A percentile compares a stretch with the other conserved stretches of the same genome.
Conservation (phyloP, 2,113 vertebrate species). For the Sylvilagus bachmani region DNA sequence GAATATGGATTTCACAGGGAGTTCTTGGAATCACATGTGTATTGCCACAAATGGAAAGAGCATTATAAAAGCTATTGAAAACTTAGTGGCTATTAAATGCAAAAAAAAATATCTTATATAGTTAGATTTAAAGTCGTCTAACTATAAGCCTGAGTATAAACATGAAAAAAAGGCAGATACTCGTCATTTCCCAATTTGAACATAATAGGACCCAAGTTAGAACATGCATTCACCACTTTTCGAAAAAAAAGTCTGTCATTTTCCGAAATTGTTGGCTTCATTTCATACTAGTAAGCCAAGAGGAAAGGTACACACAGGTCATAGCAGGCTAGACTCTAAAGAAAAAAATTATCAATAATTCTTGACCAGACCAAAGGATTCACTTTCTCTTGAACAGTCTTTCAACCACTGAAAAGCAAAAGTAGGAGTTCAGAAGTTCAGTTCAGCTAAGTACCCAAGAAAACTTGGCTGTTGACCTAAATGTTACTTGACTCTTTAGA, state of each 20-base stretch:
- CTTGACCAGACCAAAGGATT: not conserved
- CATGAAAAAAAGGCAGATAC: not conserved
- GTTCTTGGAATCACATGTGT: not conserved
- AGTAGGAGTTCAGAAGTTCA: conserved; percentile 72
- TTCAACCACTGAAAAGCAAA: conserved; percentile 61
- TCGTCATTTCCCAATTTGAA: conserved; percentile 31
- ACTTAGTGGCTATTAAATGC: not conserved
- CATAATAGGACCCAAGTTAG: not conserved
- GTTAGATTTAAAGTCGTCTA: conserved; percentile 29
- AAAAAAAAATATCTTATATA: conserved; percentile 11
- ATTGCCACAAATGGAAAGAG: not conserved
- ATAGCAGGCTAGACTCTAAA: not conserved
- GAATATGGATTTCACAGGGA: conserved; percentile 41
- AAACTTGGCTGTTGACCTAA: conserved; percentile 59
- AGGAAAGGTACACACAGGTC: not conserved
- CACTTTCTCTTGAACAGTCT: conserved; percentile 44
- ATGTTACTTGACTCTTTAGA: conserved; percentile 62
- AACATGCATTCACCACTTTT: not conserved
- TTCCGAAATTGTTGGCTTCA: not conserved
- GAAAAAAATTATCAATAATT: not conserved
- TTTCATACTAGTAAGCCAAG: not conserved
- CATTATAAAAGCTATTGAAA: conserved; percentile 33
- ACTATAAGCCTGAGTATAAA: conserved; percentile 20
- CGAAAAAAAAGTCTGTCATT: not conserved
- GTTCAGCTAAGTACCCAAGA: conserved; percentile 22